Conservation (phyloP, 2,113 vertebrate species). For the Oryzias curvinotus region DNA sequence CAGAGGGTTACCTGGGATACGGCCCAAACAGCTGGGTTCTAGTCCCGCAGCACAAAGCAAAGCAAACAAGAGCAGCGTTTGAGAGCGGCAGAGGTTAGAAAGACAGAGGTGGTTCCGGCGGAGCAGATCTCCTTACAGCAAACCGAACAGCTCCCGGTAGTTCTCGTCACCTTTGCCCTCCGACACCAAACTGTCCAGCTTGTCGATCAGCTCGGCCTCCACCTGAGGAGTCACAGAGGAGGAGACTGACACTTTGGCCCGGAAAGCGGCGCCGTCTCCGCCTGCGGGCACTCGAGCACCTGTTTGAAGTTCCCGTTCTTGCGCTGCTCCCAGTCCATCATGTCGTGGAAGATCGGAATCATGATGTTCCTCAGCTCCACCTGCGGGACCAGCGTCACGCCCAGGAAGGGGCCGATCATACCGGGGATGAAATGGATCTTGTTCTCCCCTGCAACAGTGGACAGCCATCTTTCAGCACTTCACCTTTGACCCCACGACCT, state of each 20-base stretch:
- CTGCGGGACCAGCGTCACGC: constrained; percentile 95
- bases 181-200: constrained; percentile 95
- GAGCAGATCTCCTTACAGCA: constrained; percentile 84
- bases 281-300: constrained; percentile 49
- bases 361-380: constrained; percentile 95
- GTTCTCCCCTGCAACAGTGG: constrained; percentile 85
- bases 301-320: constrained; percentile 99
- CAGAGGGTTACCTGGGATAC: constrained; percentile 89
- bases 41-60: constrained; percentile 85
- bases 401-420: constrained; percentile 97
- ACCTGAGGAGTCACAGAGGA: constrained; percentile 75
- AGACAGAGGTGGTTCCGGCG: not conserved
- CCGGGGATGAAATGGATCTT: constrained; percentile 98
- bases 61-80: constrained; percentile 63
- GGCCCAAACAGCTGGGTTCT: constrained; percentile 99
- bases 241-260: not conserved
- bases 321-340: constrained; percentile 99
- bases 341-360: constrained; percentile 99
- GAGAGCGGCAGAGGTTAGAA: constrained; percentile 38
- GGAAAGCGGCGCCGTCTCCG: not conserved
- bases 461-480: not conserved
- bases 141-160: constrained; percentile 95
- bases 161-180: constrained; percentile 99
- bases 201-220: constrained; percentile 96
- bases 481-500: not conserved